Evolutionary conservation across 2,888 invertebrate species (phyloP).

Genomic region (Ametastegia equiseti): DNA sequence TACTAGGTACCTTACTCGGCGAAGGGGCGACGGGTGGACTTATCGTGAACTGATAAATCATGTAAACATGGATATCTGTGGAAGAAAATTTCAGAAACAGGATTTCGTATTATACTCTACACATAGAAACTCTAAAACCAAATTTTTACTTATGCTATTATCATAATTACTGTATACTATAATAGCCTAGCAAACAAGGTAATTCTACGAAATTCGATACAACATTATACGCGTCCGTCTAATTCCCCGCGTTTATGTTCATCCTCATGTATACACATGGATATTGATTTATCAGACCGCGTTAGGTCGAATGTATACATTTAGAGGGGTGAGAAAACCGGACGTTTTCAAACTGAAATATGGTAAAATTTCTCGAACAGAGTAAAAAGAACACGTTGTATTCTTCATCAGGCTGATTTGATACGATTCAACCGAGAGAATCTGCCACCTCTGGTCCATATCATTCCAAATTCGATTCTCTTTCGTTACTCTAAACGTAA

Average conservation of each 20-base stretch:
- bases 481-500: too few relatives aligned
- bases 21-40: not conserved
- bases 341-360: not conserved
- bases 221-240: not conserved
- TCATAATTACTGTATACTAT: not conserved
- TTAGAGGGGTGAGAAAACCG: not conserved
- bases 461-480: too few relatives aligned
- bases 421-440: too few relatives aligned
- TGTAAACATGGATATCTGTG: not conserved
- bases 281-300: conserved; percentile 16
- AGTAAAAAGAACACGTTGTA: too few relatives aligned
- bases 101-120: too few relatives aligned
- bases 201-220: not conserved
- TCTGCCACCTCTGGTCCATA: too few relatives aligned
- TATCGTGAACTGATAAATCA: not conserved
- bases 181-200: too few relatives aligned
- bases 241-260: not conserved
- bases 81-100: not conserved
- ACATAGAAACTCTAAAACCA: not conserved
- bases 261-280: not conserved
- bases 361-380: too few relatives aligned
- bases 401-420: too few relatives aligned
- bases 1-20: too few relatives aligned
- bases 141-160: not conserved
- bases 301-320: not conserved